Evolutionary conservation across 2,113 vertebrate species (phyloP).

Genomic region (Phoxinus phoxinus): DNA sequence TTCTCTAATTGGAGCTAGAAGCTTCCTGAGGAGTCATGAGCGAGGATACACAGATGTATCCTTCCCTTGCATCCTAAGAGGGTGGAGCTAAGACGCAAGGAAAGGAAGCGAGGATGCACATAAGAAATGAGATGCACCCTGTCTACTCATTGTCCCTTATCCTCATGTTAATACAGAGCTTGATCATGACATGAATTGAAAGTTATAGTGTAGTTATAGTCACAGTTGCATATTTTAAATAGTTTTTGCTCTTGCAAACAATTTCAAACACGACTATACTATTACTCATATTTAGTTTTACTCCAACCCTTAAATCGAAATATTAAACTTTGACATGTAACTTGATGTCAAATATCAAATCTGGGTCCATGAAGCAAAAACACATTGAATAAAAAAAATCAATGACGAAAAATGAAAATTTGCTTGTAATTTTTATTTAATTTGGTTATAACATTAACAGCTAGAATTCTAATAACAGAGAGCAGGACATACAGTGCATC

Average conservation of each 20-base stretch:
- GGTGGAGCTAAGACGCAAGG: no score
- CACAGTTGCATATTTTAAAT: neutral
- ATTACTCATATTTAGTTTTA: neutral
- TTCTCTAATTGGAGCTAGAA: no score
- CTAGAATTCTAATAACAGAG: conserved; percentile 81
- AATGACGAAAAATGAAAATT: conserved; percentile 8
- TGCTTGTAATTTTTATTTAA: conserved; percentile 69
- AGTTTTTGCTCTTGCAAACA: neutral
- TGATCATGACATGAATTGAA: neutral
- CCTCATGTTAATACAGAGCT: neutral
- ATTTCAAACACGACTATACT: neutral
- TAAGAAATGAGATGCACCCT: no score
- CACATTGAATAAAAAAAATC: neutral
- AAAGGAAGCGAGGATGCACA: no score
- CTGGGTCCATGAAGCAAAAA: neutral
- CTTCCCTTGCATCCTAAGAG: no score
- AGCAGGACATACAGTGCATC: conserved; percentile 73
- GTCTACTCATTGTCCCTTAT: neutral
- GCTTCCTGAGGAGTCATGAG: no score
- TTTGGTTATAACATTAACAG: conserved; percentile 88
- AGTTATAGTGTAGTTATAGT: neutral
- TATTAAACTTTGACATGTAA: neutral
- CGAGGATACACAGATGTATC: no score
- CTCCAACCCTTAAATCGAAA: no score
- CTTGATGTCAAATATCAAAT: neutral